Base-by-base conservation (phyloP, 2,888 invertebrate species). In the Heteropelma amictum region DNA sequence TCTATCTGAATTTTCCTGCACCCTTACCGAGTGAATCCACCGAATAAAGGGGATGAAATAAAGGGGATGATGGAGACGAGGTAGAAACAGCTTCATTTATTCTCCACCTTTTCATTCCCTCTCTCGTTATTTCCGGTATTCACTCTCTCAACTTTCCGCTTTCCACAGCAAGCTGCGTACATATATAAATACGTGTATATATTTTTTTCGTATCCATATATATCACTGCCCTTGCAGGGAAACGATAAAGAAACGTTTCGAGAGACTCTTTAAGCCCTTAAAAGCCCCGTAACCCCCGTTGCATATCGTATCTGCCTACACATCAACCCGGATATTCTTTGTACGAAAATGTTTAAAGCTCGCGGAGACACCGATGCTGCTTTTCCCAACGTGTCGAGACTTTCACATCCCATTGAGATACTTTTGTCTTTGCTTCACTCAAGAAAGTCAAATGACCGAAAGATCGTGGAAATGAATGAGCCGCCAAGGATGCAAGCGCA, bases 121-220 rank as follows among this genome's bases (percentile, higher is more conserved):
- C 45, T 56, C 58, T 49, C 75, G 40, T 63, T 45, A 63, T 58
- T 76, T 68, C 75, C 35, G 49, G 51, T n/a, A 17, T 58, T 63
- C 35, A 8, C 28, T n/a, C 56, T 58, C 28, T 63, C 58, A 14
- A 45, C 30, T 45, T 63, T 21, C 35, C 40, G 28, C 42, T 56
- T 21, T 61, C n/a, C 28, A n/a, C n/a, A n/a, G n/a, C n/a, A n/a
- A n/a, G n/a, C n/a, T n/a, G n/a, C 40, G 8, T 12, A 28, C n/a
- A 12, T 33, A 58, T 28, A 4, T 7, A 47, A 12, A 47, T 35
- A 30, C 8, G 21, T 28, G 21, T 35, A 21, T 19, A n/a, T 4
- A 1, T 14, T 1, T 17, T 17, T 58, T 38, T 38, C 23, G 33
- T 33, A 60, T 33, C 12, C 28, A 42, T 42, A 28, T 28, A 42